Conservation (phyloP, 2,797 vertebrate genomes). For the Cottoperca gobio region DNA sequence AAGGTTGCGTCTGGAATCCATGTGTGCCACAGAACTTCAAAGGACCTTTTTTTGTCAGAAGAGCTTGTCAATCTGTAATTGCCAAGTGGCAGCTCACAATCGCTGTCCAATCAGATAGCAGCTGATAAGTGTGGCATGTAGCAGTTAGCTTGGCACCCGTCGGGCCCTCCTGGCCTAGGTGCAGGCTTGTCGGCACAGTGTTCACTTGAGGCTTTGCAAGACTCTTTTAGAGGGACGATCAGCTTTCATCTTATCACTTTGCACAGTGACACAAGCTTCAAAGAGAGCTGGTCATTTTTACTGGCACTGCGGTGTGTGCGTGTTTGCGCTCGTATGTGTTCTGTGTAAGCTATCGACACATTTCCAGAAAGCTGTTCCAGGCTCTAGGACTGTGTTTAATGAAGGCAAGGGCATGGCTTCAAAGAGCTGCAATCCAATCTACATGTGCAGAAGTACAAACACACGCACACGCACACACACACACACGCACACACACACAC, state of each 20-base stretch:
- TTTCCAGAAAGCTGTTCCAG: slow-evolving; percentile 84
- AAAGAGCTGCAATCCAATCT: slow-evolving; percentile 84
- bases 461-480: slow-evolving; percentile 20
- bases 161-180: slow-evolving; percentile 35
- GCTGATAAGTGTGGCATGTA: slow-evolving; percentile 76
- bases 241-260: slow-evolving; percentile 79
- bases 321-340: slow-evolving; percentile 41
- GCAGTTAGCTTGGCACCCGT: slow-evolving; percentile 67
- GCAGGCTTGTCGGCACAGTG: slow-evolving; percentile 48
- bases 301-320: slow-evolving; percentile 61
- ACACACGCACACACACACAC: neutral
- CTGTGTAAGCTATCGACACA: slow-evolving; percentile 82
- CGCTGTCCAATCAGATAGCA: slow-evolving; percentile 71
- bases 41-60: slow-evolving; percentile 43
- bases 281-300: slow-evolving; percentile 81
- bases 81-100: slow-evolving; percentile 58
- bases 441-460: slow-evolving; percentile 59
- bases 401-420: slow-evolving; percentile 88
- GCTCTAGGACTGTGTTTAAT: slow-evolving; percentile 89
- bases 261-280: slow-evolving; percentile 81
- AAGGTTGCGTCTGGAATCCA: slow-evolving; percentile 21
- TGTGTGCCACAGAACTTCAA: slow-evolving; percentile 58
- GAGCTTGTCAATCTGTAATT: slow-evolving; percentile 63
- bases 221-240: slow-evolving; percentile 66
- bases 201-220: slow-evolving; percentile 44